phyloP scores from a whole-genome alignment of 2,888 invertebrate genomes.

The Gisinianus flammeolus region DNA sequence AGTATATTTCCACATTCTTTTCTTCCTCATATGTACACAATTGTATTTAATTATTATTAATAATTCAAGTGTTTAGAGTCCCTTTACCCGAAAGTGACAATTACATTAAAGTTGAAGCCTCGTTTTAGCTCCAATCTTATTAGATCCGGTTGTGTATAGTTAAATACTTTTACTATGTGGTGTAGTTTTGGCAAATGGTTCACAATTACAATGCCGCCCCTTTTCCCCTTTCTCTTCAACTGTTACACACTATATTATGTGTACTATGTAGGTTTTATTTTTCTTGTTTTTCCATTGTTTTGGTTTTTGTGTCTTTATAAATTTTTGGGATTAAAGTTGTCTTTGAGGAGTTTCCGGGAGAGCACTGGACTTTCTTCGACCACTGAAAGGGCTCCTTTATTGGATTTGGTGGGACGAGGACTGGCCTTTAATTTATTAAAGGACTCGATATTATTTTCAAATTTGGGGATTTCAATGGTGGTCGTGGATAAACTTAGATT shows the following conservation, averaged over 20 bases:
- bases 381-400: slow-evolving; percentile 33
- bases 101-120: too few species aligned
- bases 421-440: slow-evolving; percentile 13
- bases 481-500: slow-evolving; percentile 18
- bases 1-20: too few species aligned
- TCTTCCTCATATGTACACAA: too few species aligned
- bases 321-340: background rate
- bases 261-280: background rate
- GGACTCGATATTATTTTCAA: slow-evolving; percentile 19
- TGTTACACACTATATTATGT: background rate
- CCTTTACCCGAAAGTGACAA: too few species aligned
- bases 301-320: background rate
- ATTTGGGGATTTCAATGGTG: slow-evolving; percentile 10
- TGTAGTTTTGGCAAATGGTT: background rate
- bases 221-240: background rate
- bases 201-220: background rate
- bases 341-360: background rate
- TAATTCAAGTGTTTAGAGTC: too few species aligned
- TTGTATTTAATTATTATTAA: too few species aligned
- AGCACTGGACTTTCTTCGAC: slow-evolving; percentile 35
- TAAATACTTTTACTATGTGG: background rate
- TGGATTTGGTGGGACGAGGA: slow-evolving; percentile 26
- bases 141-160: too few species aligned
- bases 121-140: too few species aligned
- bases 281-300: background rate